A percentile compares a stretch with the other conserved stretches of the same genome.
These are phyloP conservation scores for Agonopterix subpropinquella DNA, from an alignment of 2,888 invertebrate species.

Conservation along the genomic window DNA sequence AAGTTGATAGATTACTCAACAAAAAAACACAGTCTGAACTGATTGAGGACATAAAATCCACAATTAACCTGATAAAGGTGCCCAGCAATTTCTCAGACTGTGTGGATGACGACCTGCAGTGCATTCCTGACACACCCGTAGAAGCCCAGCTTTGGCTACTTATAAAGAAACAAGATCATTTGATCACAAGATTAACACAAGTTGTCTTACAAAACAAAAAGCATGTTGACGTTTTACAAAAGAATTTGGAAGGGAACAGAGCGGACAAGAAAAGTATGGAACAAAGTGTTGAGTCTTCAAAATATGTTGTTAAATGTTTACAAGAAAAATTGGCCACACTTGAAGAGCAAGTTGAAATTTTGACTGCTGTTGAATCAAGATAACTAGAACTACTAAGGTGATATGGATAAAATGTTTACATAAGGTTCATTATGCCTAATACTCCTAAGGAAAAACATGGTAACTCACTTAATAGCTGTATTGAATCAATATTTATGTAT, in stretches of 20 bases:
- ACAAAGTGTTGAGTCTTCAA: constrained; percentile 47
- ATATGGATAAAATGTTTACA: constrained; percentile 17
- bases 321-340: constrained; percentile 64
- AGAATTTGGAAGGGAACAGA: constrained; percentile 38
- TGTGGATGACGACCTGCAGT: constrained; percentile 46
- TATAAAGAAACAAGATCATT: constrained; percentile 57
- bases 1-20: constrained; percentile 41
- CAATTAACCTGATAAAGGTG: constrained; percentile 37
- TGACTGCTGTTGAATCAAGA: constrained; percentile 59
- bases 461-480: too few species aligned
- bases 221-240: constrained; percentile 46
- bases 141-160: constrained; percentile 55
- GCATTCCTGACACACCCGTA: constrained; percentile 39
- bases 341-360: constrained; percentile 65
- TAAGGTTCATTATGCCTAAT: neutral
- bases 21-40: constrained; percentile 47
- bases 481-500: too few species aligned
- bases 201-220: constrained; percentile 46
- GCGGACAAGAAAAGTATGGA: constrained; percentile 42
- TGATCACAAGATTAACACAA: constrained; percentile 48
- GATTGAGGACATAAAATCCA: constrained; percentile 42
- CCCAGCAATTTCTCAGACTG: constrained; percentile 43
- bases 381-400: constrained; percentile 1
- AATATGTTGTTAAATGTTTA: constrained; percentile 59
- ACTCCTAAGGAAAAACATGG: too few species aligned